Conservation (phyloP, 1,140 invertebrate species). For the Potamilus streckersoni region DNA sequence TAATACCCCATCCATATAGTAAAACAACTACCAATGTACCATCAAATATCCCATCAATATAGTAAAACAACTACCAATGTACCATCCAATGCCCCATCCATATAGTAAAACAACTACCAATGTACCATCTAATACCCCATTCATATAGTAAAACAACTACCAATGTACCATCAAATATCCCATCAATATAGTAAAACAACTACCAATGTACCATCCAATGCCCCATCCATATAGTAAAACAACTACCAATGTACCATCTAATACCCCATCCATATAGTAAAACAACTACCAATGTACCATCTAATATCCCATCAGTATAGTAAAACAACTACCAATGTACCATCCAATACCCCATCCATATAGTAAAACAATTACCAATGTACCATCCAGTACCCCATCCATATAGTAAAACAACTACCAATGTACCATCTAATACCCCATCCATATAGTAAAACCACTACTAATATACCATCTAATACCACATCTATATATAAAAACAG, state of each 20-base stretch:
- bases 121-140: neutral
- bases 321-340: neutral
- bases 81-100: constrained; percentile 45
- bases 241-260: neutral
- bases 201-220: constrained; percentile 17
- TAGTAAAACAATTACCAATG: neutral
- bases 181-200: neutral
- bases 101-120: constrained; percentile 37
- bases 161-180: neutral
- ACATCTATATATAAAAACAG: neutral
- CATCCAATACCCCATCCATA: neutral
- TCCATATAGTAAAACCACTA: neutral
- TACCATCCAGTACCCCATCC: constrained; percentile 19
- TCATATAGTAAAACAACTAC: neutral
- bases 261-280: neutral
- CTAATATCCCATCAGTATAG: neutral
- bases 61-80: neutral
- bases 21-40: neutral
- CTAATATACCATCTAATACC: neutral
- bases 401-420: neutral
- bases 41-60: neutral
- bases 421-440: constrained; percentile 50
- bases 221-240: constrained; percentile 57
- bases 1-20: neutral
- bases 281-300: neutral